phyloP scores from a whole-genome alignment of 35 echinoderm and acorn worm species.

The Eucidaris tribuloides region DNA sequence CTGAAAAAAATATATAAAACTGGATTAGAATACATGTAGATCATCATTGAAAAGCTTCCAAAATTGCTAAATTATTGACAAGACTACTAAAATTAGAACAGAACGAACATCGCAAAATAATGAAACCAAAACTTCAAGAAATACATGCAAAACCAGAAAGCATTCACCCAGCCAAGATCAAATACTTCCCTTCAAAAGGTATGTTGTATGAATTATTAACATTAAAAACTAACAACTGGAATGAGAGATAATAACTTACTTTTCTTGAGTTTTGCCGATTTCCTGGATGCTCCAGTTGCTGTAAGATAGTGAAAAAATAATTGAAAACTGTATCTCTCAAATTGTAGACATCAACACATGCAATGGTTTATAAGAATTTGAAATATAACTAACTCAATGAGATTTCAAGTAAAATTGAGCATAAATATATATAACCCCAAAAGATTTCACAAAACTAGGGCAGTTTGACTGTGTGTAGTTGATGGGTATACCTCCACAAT shows the following conservation, averaged over 20 bases:
- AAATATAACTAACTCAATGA: too few relatives aligned
- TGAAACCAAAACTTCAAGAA: not conserved
- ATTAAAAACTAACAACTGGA: not conserved
- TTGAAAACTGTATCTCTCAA: not conserved
- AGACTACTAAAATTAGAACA: not conserved
- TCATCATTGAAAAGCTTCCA: too few relatives aligned
- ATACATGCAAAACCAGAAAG: not conserved
- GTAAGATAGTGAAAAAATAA: not conserved
- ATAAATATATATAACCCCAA: too few relatives aligned
- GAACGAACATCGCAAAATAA: not conserved
- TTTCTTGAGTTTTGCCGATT: constrained; percentile 90
- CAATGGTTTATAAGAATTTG: too few relatives aligned
- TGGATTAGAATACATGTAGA: too few relatives aligned
- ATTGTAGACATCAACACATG: not conserved
- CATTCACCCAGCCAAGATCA: too few relatives aligned
- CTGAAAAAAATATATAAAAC: too few relatives aligned
- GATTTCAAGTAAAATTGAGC: too few relatives aligned
- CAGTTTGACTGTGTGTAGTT: too few relatives aligned
- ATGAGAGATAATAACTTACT: constrained; percentile 47
- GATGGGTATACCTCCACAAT: too few relatives aligned
- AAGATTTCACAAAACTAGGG: too few relatives aligned
- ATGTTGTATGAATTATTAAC: not conserved
- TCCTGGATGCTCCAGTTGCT: constrained; percentile 93
- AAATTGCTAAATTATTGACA: too few relatives aligned
- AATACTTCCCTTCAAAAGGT: not conserved